Conservation (phyloP, 2,113 vertebrate species). For the Melanotaenia duboulayi region DNA sequence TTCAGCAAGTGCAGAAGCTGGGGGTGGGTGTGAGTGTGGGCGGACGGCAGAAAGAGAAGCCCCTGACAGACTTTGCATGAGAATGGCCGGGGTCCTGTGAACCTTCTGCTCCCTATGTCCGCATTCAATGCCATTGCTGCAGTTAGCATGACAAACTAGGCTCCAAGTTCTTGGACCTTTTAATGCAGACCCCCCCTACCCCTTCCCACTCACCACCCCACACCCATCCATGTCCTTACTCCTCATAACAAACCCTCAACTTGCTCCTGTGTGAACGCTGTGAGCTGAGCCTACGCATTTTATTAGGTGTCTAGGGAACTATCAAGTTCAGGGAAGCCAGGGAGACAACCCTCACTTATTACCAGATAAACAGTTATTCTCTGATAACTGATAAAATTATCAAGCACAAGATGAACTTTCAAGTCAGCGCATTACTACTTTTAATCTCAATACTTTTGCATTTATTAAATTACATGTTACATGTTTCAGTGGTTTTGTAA, state of each 20-base stretch:
- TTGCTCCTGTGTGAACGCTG: conserved; percentile 37
- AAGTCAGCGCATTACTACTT: not conserved
- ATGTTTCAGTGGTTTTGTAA: too few species aligned
- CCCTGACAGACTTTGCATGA: conserved; percentile 80
- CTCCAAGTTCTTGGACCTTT: conserved; percentile 75
- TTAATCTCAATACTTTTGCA: not conserved
- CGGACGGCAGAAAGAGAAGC: conserved; percentile 43
- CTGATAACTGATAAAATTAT: conserved; percentile 1
- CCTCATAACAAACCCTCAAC: conserved; percentile 38
- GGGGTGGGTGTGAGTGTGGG: conserved; percentile 9
- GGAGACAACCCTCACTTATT: conserved; percentile 5
- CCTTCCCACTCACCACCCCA: not conserved
- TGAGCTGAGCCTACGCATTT: conserved; percentile 39
- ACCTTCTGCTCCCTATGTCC: conserved; percentile 82
- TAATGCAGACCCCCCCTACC: conserved; percentile 14
- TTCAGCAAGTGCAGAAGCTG: conserved; percentile 25
- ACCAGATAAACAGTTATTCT: too few species aligned
- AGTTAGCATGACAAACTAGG: conserved; percentile 83
- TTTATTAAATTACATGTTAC: too few species aligned
- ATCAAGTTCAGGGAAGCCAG: conserved; percentile 66
- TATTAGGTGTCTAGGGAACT: conserved; percentile 42
- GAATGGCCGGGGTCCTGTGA: conserved; percentile 84
- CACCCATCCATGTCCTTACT: conserved; percentile 28
- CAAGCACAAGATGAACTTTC: not conserved
- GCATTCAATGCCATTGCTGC: conserved; percentile 76